phyloP scores from a whole-genome alignment of 2,797 vertebrate genomes.

The Zonotrichia albicollis region DNA sequence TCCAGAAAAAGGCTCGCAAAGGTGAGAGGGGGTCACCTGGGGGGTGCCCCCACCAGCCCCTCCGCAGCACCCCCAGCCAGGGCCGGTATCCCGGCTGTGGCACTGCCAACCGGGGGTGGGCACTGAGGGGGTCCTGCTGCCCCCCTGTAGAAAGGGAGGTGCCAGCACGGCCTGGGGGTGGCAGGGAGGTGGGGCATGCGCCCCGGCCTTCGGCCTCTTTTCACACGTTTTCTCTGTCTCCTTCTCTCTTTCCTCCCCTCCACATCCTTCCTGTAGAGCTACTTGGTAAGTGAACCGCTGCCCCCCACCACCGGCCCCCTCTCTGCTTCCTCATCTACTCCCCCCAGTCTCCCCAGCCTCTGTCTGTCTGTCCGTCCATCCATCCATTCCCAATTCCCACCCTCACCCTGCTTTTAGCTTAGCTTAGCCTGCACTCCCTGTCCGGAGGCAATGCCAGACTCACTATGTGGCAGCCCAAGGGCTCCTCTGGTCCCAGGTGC shows the following conservation, averaged over 20 bases:
- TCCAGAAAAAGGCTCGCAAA: constrained; percentile 98
- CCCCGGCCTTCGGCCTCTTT: constrained; percentile 57
- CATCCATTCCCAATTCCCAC: not conserved
- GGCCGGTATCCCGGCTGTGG: not conserved
- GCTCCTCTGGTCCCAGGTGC: not conserved
- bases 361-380: not conserved
- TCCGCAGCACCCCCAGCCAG: not conserved
- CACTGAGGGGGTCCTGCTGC: not conserved
- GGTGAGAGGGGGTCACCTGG: constrained; percentile 73
- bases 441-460: not conserved
- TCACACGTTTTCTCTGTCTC: constrained; percentile 74
- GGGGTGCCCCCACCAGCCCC: not conserved
- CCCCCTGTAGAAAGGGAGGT: not conserved
- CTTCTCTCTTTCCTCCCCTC: constrained; percentile 55
- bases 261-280: constrained; percentile 82
- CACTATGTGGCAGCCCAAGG: not conserved
- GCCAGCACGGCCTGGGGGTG: not conserved
- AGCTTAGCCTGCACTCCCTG: not conserved
- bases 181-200: not conserved
- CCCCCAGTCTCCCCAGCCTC: not conserved
- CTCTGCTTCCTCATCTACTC: constrained; percentile 63
- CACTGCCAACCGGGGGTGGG: not conserved
- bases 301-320: not conserved
- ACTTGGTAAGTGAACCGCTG: constrained; percentile 79
- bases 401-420: not conserved